These are phyloP conservation scores for Trochalopteron elliotii DNA, from an alignment of 2,113 vertebrate species.

Conservation along the genomic window DNA sequence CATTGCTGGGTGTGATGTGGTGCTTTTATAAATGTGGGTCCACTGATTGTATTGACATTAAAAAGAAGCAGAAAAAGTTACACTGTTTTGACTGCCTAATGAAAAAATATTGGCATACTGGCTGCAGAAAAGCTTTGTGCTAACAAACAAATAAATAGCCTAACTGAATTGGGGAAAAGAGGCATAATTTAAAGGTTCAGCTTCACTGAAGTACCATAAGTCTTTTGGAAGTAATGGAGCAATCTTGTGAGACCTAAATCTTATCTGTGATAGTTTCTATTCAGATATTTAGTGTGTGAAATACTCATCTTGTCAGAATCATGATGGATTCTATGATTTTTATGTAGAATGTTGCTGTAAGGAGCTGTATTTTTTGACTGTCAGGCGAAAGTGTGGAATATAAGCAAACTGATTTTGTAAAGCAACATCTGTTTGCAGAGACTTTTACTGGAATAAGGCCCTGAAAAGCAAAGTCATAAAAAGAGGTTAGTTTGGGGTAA, in stretches of 20 bases:
- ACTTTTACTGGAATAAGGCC: too few species aligned
- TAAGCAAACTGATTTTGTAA: constrained; percentile 54
- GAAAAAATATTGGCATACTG: not conserved
- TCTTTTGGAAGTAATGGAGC: constrained; percentile 11
- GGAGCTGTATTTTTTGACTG: constrained; percentile 49
- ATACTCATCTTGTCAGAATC: constrained; percentile 59
- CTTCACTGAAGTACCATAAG: not conserved
- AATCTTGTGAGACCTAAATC: constrained; percentile 38
- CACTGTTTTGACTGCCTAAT: not conserved
- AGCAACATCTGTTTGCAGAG: constrained; percentile 57
- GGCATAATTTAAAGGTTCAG: not conserved
- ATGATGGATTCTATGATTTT: constrained; percentile 46
- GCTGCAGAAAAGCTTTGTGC: not conserved
- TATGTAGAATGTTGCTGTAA: constrained; percentile 43
- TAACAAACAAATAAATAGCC: not conserved
- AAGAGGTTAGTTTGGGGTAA: constrained; percentile 39
- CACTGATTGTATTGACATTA: not conserved
- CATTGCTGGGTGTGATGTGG: not conserved
- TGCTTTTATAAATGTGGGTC: not conserved
- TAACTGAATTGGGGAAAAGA: not conserved
- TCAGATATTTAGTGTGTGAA: constrained; percentile 52
- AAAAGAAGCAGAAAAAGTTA: not conserved
- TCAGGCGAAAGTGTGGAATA: constrained; percentile 20
- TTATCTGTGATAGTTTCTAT: constrained; percentile 33
- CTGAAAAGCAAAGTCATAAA: constrained; percentile 30